Conservation (phyloP, 1,140 invertebrate species). For the Chrysopa pallens region DNA sequence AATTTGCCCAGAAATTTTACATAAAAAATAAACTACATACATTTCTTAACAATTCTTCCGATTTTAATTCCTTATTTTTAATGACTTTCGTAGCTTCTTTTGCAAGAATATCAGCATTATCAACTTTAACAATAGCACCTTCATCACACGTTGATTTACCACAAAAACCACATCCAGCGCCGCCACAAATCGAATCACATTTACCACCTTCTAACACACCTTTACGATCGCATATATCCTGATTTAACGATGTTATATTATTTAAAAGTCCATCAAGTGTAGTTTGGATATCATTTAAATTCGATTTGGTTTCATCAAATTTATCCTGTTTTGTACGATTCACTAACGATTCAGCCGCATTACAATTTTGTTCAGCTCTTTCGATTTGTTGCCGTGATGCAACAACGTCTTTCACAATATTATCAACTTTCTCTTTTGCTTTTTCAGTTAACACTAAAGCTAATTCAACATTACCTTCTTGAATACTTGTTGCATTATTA, state of each 20-base stretch:
- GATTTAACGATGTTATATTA: conserved; percentile 69
- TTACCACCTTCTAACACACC: conserved; percentile 41
- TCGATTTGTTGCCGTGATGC: conserved; percentile 36
- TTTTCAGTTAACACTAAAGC: conserved; percentile 74
- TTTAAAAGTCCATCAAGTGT: conserved; percentile 47
- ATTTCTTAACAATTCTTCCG: conserved; percentile 43
- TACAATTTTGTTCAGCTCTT: conserved; percentile 66
- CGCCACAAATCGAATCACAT: conserved; percentile 82
- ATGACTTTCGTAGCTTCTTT: conserved; percentile 66
- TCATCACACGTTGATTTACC: conserved; percentile 71
- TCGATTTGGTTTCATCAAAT: conserved; percentile 50
- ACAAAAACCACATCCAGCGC: conserved; percentile 81
- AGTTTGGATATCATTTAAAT: conserved; percentile 42
- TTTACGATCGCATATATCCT: conserved; percentile 72
- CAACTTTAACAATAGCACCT: conserved; percentile 73
- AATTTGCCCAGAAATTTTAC: neutral
- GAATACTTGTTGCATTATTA: conserved; percentile 74
- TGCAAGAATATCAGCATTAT: conserved; percentile 67
- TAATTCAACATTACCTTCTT: conserved; percentile 89
- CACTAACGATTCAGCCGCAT: conserved; percentile 63
- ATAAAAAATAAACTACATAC: conserved; percentile 20
- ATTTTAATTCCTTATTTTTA: conserved; percentile 60
- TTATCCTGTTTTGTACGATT: conserved; percentile 39
- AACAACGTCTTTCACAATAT: conserved; percentile 45
- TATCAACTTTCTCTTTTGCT: conserved; percentile 52